Evolutionary conservation across 2,888 invertebrate species (phyloP), one percentile per base, ranked within the genome.

Genomic region (Archips xylosteana): DNA sequence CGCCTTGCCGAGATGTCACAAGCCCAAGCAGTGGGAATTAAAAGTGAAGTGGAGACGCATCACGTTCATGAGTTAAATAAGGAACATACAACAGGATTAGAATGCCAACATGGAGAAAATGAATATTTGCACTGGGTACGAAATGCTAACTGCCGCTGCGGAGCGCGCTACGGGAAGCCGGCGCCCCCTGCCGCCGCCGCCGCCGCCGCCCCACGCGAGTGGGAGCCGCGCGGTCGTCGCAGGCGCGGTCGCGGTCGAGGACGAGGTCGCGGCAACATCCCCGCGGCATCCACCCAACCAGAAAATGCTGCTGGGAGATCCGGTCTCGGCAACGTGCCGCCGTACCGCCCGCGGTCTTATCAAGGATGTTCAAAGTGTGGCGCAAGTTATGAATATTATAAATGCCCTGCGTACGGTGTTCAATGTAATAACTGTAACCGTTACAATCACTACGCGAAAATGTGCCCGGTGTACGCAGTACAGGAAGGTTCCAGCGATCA

Each of bases 351-450:
- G 32, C 5, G 34, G 12, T n/a, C 66, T 13, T 32, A 59, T 67
- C 23, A 59, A 23, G 57, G 42, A 13, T 71, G 71, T 60, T n/a
- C 12, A n/a, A 71, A 59, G 71, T 71, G 65, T 49, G 71, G 71
- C 2, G 23, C 65, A 12, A 47, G n/a, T 42, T 65, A 71, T 60
- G 49, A 59, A 3, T 45, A 59, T 42, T 47, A 60, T 8, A 60
- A 57, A 23, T 71, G 71, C 57, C 71, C 71, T 0, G 65, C 71
- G n/a, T 71, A 49, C 49, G 71, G 71, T 15, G 57, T 32, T 47
- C 57, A 57, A 23, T 71, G 71, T 49, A n/a, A n/a, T 13, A 59
- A 57, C 47, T 71, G 65, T 39, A 59, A 65, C n/a, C 47, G 36
- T 51, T 70, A 51, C 36, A 70, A 70, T 63, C 70, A 70, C 32